A percentile compares a stretch with the other conserved stretches of the same genome.
Conservation (phyloP, 2,113 vertebrate genomes). For the Tretioscincus oriximinensis region DNA sequence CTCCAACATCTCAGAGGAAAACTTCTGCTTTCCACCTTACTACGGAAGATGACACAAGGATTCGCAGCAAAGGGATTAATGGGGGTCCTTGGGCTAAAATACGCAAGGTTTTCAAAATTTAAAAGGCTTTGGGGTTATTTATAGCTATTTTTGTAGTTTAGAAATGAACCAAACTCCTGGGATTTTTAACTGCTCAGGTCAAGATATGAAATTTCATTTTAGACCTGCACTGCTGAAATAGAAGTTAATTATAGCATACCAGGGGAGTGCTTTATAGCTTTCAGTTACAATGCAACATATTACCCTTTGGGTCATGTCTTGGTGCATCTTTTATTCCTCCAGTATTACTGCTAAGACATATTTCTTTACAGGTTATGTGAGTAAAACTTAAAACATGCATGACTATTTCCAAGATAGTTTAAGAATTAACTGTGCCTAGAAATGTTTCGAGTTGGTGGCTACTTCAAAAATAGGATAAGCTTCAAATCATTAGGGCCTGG, state of each 20-base stretch:
- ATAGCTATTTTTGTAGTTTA: background rate
- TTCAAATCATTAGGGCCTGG: background rate
- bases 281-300: background rate
- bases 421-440: background rate
- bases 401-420: background rate
- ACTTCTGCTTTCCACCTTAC: conserved; percentile 58
- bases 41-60: conserved; percentile 64
- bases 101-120: conserved; percentile 67
- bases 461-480: background rate
- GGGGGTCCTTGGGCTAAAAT: conserved; percentile 67
- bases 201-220: background rate
- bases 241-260: too few relatives aligned
- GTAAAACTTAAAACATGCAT: background rate
- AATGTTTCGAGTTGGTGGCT: background rate
- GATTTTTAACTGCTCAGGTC: background rate
- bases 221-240: background rate
- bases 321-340: background rate
- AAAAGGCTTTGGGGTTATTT: conserved; percentile 5
- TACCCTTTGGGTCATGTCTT: background rate
- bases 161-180: background rate
- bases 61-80: conserved; percentile 61
- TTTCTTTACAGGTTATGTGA: background rate
- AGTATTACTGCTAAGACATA: background rate
- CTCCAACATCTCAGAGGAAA: conserved; percentile 59
- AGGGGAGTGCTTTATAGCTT: background rate